Conservation (phyloP, 92 coral and sea anemone species). For the Paramuricea clavata region DNA sequence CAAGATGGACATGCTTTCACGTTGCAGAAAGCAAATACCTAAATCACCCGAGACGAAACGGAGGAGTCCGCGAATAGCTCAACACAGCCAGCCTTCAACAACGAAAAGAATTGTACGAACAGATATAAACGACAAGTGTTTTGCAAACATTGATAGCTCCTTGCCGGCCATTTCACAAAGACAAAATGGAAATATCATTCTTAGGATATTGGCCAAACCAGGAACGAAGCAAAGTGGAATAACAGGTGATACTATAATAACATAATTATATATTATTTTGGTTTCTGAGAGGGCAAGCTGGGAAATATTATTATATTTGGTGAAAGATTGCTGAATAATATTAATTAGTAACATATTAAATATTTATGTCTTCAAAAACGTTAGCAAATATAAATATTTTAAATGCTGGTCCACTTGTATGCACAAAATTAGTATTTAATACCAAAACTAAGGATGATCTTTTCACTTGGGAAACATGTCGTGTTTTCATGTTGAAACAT, state of each 20-base stretch:
- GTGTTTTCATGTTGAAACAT: too few species aligned
- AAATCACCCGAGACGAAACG: conserved; percentile 14
- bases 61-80: conserved; percentile 15
- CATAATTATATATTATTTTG: too few species aligned
- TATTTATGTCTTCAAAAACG: not conserved
- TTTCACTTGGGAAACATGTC: too few species aligned
- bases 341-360: not conserved
- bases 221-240: conserved; percentile 72
- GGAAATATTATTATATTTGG: not conserved
- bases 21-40: conserved; percentile 11
- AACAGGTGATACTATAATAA: conserved; percentile 49
- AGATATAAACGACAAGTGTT: not conserved
- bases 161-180: conserved; percentile 45
- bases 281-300: not conserved
- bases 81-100: not conserved
- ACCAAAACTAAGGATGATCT: too few species aligned
- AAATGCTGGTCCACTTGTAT: not conserved
- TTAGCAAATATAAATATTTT: not conserved
- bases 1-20: conserved; percentile 46
- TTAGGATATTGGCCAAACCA: conserved; percentile 73
- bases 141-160: not conserved
- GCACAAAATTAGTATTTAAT: too few species aligned
- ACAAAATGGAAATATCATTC: conserved; percentile 64
- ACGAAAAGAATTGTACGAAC: not conserved
- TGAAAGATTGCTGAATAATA: not conserved